These are phyloP conservation scores for Pocillopora damicornis DNA, from an alignment of 64 coral and sea anemone species.

Conservation along the genomic window DNA sequence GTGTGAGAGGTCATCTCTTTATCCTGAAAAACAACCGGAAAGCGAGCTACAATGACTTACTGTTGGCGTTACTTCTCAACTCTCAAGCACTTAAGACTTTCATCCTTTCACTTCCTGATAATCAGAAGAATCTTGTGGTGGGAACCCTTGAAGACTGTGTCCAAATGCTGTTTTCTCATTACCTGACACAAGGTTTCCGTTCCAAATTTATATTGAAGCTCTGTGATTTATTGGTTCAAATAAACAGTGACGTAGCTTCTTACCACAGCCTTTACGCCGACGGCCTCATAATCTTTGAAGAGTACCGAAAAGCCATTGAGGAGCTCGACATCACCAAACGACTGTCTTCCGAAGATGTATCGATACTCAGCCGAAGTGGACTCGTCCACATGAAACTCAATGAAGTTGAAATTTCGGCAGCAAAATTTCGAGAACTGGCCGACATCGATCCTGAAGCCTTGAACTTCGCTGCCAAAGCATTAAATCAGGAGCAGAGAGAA, in stretches of 20 bases:
- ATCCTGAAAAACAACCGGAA: conserved; percentile 20
- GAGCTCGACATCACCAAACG: conserved; percentile 61
- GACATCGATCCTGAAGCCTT: conserved; percentile 54
- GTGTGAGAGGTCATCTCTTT: conserved; percentile 43
- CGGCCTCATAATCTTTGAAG: conserved; percentile 57
- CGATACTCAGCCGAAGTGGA: conserved; percentile 62
- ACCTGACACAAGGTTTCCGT: conserved; percentile 46
- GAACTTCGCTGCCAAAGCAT: conserved; percentile 35
- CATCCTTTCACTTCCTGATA: conserved; percentile 52
- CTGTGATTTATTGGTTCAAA: conserved; percentile 57
- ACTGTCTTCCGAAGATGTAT: conserved; percentile 55
- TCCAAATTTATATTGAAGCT: conserved; percentile 63
- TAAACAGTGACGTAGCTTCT: conserved; percentile 26
- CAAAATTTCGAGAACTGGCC: conserved; percentile 53
- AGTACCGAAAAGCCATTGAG: conserved; percentile 58
- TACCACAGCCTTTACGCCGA: conserved; percentile 78
- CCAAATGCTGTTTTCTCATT: conserved; percentile 64
- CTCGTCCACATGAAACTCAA: conserved; percentile 70
- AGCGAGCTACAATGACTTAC: conserved; percentile 49
- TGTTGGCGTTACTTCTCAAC: conserved; percentile 53
- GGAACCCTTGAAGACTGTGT: conserved; percentile 53
- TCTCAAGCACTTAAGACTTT: conserved; percentile 42
- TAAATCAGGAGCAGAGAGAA: conserved; percentile 59
- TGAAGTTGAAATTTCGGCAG: conserved; percentile 42
- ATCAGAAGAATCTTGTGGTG: conserved; percentile 33